Evolutionary conservation across 1,140 invertebrate genomes (phyloP).

Genomic region (Paralvinella palmiformis): DNA sequence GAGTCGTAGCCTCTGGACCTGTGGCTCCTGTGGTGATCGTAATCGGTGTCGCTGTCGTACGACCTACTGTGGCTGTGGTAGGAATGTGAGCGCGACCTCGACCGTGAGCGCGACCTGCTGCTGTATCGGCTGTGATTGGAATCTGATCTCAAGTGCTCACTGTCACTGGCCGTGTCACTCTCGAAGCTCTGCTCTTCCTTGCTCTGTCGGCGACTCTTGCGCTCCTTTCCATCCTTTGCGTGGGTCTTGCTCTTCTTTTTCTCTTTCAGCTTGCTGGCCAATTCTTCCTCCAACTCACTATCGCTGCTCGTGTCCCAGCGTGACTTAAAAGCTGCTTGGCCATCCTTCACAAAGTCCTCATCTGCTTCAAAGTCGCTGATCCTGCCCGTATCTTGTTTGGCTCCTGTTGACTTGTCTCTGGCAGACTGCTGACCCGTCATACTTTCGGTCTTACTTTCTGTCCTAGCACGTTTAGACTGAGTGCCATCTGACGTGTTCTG

Average conservation of each 20-base stretch:
- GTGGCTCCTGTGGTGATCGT: neutral
- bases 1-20: neutral
- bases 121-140: neutral
- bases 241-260: no score
- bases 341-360: neutral
- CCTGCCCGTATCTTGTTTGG: conserved; percentile 1
- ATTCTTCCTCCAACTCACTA: conserved; percentile 12
- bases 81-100: neutral
- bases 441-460: neutral
- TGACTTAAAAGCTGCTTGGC: neutral
- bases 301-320: conserved; percentile 22
- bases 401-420: neutral
- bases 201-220: no score
- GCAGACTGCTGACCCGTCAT: neutral
- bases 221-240: no score
- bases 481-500: no score
- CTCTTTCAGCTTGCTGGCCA: no score
- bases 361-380: conserved; percentile 7
- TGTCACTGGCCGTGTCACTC: no score
- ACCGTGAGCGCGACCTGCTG: neutral
- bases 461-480: no score
- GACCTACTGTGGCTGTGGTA: neutral
- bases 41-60: neutral
- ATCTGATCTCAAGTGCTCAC: no score
- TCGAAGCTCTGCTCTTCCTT: no score